Percentiles rank a stretch among this genome's conserved stretches.
These are phyloP conservation scores for Isichthys henryi DNA, from an alignment of 2,113 vertebrate species.

Conservation along the genomic window DNA sequence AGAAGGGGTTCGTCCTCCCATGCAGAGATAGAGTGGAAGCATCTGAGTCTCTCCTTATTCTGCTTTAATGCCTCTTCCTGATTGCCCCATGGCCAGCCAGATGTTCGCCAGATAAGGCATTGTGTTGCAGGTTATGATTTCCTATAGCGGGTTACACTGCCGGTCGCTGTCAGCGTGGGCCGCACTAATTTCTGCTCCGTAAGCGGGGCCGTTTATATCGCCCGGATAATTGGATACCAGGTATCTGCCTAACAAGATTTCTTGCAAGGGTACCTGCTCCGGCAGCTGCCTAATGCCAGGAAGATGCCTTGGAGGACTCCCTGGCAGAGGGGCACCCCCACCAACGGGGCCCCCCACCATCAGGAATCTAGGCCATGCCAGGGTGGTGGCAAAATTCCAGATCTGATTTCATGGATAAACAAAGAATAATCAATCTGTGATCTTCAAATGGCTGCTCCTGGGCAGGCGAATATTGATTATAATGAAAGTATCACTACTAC, in stretches of 20 bases:
- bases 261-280: constrained; percentile 35
- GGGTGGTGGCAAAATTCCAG: background rate
- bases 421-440: background rate
- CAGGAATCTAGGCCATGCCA: background rate
- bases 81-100: constrained; percentile 33
- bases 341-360: background rate
- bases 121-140: constrained; percentile 26
- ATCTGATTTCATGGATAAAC: background rate
- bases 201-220: constrained; percentile 38
- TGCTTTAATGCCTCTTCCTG: constrained; percentile 22
- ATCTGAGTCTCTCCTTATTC: constrained; percentile 33
- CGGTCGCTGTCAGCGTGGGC: constrained; percentile 27
- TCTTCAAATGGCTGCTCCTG: background rate
- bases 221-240: constrained; percentile 42
- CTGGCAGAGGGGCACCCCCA: background rate
- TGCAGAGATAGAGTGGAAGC: background rate
- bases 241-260: constrained; percentile 41
- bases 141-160: constrained; percentile 30
- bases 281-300: constrained; percentile 29
- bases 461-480: background rate
- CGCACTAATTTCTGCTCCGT: background rate
- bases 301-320: constrained; percentile 25
- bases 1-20: constrained; percentile 35
- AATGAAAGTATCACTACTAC: background rate
- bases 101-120: constrained; percentile 36